These are phyloP conservation scores for Mythimna vitellina DNA, from an alignment of 2,888 invertebrate species.

Conservation along the genomic window DNA sequence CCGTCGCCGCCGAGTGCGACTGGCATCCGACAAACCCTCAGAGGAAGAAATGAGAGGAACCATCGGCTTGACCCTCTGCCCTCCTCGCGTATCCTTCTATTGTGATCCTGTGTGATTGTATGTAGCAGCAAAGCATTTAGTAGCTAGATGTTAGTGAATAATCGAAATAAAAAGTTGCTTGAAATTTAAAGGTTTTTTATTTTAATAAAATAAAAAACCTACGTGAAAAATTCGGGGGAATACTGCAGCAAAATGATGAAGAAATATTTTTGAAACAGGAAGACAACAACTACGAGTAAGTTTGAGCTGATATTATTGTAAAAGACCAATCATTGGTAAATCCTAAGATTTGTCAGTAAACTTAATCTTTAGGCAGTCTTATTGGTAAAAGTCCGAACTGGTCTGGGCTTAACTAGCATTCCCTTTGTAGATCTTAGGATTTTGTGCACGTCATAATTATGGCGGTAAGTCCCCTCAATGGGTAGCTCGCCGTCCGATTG, in stretches of 20 bases:
- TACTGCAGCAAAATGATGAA: not conserved
- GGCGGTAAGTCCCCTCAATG: too few species aligned
- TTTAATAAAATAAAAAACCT: too few species aligned
- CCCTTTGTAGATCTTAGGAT: too few species aligned
- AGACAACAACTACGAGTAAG: too few species aligned
- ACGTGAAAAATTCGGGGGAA: not conserved
- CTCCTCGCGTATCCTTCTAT: constrained; percentile 87
- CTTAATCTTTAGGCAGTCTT: too few species aligned
- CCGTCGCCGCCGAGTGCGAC: constrained; percentile 91
- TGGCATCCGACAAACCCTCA: constrained; percentile 84
- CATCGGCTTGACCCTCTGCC: constrained; percentile 94
- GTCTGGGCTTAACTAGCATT: too few species aligned
- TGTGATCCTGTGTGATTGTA: constrained; percentile 75
- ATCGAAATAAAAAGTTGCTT: constrained; percentile 13
- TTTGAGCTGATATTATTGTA: not conserved
- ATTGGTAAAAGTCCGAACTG: too few species aligned
- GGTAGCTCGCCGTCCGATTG: too few species aligned
- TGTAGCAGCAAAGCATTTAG: not conserved
- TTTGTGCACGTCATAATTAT: too few species aligned
- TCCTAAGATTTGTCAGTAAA: too few species aligned
- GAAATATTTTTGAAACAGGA: not conserved
- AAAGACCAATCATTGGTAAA: too few species aligned
- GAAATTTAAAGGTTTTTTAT: not conserved
- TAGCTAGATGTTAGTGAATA: not conserved
- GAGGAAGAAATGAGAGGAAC: constrained; percentile 91